These are phyloP conservation scores for Muntiacus muntjak DNA, from an alignment of 2,113 vertebrate genomes.

Conservation along the genomic window DNA sequence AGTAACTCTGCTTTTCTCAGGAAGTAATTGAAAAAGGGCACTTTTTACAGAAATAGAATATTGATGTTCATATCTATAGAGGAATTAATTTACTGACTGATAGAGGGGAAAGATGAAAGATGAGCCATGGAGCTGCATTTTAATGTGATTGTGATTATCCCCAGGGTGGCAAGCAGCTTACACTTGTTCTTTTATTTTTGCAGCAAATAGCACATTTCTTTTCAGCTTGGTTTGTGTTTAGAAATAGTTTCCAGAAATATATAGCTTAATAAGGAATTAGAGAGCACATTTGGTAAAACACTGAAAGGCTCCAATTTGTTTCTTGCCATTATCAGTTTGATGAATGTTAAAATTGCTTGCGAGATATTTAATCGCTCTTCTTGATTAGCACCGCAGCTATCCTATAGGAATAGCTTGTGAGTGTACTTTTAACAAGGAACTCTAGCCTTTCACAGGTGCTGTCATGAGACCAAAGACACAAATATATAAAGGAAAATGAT, in stretches of 20 bases:
- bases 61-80: constrained; percentile 75
- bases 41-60: constrained; percentile 75
- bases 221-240: constrained; percentile 58
- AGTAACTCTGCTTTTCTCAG: constrained; percentile 63
- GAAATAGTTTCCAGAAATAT: constrained; percentile 72
- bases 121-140: constrained; percentile 60
- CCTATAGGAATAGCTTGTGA: constrained; percentile 19
- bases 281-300: constrained; percentile 71
- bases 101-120: constrained; percentile 67
- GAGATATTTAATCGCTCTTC: constrained; percentile 70
- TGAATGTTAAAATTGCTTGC: constrained; percentile 76
- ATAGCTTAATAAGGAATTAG: constrained; percentile 67
- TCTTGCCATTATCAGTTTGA: constrained; percentile 77
- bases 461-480: constrained; percentile 49
- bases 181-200: constrained; percentile 66
- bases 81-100: constrained; percentile 76
- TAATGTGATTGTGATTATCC: constrained; percentile 63
- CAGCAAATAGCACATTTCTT: constrained; percentile 61
- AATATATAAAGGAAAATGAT: constrained; percentile 63
- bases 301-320: constrained; percentile 76
- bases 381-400: constrained; percentile 62
- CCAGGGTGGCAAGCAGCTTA: constrained; percentile 51
- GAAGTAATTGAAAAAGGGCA: constrained; percentile 62
- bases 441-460: constrained; percentile 51
- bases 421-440: constrained; percentile 45